Evolutionary conservation across 2,797 vertebrate genomes (phyloP).

Genomic region (Takifugu ocellatus): DNA sequence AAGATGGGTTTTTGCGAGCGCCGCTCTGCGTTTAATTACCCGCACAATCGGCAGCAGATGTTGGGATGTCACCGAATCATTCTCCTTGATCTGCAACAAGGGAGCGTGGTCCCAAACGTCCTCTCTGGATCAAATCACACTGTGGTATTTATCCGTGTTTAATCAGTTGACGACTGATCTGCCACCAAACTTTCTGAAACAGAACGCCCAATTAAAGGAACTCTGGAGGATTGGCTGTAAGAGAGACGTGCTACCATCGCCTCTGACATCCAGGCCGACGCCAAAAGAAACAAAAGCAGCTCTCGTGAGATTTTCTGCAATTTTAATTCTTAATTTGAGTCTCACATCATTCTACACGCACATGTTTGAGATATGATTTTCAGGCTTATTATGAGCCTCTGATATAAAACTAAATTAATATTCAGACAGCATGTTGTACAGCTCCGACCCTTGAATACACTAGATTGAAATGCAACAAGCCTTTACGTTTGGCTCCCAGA

Average conservation of each 20-base stretch:
- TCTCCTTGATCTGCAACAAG: conserved; percentile 11
- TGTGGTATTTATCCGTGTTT: conserved; percentile 1
- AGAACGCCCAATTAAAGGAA: conserved; percentile 13
- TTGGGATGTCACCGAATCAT: conserved; percentile 22
- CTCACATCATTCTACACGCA: conserved; percentile 5
- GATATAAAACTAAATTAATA: conserved; percentile 30
- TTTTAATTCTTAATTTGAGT: conserved; percentile 10
- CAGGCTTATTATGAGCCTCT: conserved; percentile 14
- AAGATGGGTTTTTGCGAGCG: conserved; percentile 29
- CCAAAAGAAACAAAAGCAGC: conserved; percentile 2
- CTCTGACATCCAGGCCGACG: background rate
- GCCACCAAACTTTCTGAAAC: background rate
- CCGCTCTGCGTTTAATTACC: conserved; percentile 54
- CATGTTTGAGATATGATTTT: conserved; percentile 8
- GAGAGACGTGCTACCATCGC: background rate
- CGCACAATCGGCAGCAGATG: conserved; percentile 55
- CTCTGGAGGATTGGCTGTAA: conserved; percentile 11
- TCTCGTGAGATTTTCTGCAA: background rate
- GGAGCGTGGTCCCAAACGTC: conserved; percentile 5
- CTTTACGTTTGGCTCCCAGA: conserved; percentile 28
- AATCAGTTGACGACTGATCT: background rate
- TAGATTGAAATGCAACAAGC: conserved; percentile 40
- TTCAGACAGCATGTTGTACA: conserved; percentile 12
- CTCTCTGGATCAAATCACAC: conserved; percentile 7
- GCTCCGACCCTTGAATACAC: conserved; percentile 12